Conservation (phyloP, 2,797 vertebrate genomes). For the Hydrophis major region DNA sequence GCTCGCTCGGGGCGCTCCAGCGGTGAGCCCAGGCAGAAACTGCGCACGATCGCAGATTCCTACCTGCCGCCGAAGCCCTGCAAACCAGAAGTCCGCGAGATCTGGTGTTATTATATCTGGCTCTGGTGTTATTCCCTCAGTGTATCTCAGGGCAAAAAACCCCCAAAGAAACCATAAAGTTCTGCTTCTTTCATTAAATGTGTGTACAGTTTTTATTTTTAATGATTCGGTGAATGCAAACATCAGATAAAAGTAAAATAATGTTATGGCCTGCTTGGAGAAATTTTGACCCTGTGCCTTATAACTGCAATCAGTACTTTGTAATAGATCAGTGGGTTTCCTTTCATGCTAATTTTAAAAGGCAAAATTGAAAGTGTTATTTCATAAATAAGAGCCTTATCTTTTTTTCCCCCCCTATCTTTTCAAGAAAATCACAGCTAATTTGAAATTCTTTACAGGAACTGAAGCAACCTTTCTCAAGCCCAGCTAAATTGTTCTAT, state of each 20-base stretch:
- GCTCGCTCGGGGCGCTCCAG: too few species aligned
- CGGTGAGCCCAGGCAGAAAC: too few species aligned
- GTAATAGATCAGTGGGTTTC: not conserved
- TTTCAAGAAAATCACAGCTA: not conserved
- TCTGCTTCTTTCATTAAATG: constrained; percentile 37
- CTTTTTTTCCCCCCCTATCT: not conserved
- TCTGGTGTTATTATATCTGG: not conserved
- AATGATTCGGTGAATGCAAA: constrained; percentile 13
- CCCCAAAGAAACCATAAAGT: not conserved
- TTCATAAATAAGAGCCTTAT: not conserved
- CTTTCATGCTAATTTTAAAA: not conserved
- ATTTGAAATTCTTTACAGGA: not conserved
- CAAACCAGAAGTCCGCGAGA: not conserved
- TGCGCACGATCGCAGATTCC: too few species aligned
- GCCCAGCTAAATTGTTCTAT: not conserved
- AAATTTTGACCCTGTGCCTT: not conserved
- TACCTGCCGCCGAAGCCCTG: too few species aligned
- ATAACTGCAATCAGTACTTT: constrained; percentile 21
- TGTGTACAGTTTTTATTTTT: constrained; percentile 12
- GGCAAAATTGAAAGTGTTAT: not conserved
- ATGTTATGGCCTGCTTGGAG: constrained; percentile 4
- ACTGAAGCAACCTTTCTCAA: not conserved
- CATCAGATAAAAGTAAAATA: constrained; percentile 8
- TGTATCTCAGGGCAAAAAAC: constrained; percentile 32
- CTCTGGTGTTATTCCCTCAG: constrained; percentile 25